These are phyloP conservation scores for Tympanuchus pallidicinctus DNA, from an alignment of 2,113 vertebrate species.

Conservation along the genomic window DNA sequence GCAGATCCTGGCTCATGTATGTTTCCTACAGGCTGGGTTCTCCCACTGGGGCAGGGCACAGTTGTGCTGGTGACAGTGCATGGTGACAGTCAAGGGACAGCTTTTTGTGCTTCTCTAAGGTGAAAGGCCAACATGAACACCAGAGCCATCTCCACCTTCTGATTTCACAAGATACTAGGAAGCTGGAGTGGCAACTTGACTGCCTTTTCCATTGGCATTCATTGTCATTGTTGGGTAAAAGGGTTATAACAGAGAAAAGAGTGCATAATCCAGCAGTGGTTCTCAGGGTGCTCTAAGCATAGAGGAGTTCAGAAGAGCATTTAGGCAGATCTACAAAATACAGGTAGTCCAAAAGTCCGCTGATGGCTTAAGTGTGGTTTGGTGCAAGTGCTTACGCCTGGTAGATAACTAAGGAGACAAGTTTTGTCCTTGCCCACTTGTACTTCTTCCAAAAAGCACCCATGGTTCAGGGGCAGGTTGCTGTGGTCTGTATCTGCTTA, in stretches of 20 bases:
- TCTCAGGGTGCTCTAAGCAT: neutral
- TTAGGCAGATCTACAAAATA: neutral
- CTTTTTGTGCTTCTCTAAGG: neutral
- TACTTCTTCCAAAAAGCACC: neutral
- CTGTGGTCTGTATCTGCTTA: neutral
- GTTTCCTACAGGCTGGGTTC: neutral
- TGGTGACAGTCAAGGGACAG: neutral
- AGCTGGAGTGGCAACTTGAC: neutral
- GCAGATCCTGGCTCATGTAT: neutral
- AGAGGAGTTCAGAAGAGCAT: neutral
- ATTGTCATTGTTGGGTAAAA: neutral
- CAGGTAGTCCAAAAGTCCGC: neutral
- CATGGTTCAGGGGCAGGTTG: neutral
- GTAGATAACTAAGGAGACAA: fast-evolving
- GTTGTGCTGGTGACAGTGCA: neutral
- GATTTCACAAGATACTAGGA: neutral
- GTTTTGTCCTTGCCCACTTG: neutral
- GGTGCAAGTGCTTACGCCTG: fast-evolving
- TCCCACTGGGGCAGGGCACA: neutral
- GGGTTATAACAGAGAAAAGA: neutral
- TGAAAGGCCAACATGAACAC: neutral
- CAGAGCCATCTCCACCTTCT: neutral
- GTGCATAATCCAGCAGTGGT: neutral
- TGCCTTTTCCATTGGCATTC: neutral
- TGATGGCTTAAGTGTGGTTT: neutral